Conservation (phyloP, 2,797 vertebrate species). For the Podargus strigoides region DNA sequence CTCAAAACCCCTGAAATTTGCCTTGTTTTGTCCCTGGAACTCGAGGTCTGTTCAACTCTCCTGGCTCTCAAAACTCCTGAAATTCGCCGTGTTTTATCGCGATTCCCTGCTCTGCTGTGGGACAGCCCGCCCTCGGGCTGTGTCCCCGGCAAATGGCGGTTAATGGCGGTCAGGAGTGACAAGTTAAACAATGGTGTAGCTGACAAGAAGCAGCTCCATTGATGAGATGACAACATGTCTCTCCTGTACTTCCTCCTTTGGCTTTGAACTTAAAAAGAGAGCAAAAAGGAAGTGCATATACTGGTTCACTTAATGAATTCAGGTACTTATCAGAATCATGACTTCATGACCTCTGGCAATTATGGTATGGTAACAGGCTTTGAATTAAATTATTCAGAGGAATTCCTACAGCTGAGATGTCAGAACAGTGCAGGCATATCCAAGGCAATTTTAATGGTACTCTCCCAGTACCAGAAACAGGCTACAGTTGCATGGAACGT, state of each 20-base stretch:
- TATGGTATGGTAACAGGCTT: not conserved
- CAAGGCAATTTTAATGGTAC: not conserved
- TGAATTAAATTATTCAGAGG: not conserved
- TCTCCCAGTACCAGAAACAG: not conserved
- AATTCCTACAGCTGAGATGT: not conserved
- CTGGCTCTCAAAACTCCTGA: too few relatives aligned
- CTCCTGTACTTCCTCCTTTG: not conserved
- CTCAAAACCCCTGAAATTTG: too few relatives aligned
- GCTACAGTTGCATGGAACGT: rapidly evolving
- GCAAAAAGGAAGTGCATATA: not conserved
- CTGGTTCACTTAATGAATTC: not conserved
- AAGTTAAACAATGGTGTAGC: not conserved
- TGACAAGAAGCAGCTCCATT: not conserved
- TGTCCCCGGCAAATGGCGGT: too few relatives aligned
- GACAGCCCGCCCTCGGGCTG: too few relatives aligned
- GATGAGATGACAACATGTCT: not conserved
- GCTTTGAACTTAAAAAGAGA: not conserved
- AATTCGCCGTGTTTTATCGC: too few relatives aligned
- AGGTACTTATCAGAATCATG: not conserved
- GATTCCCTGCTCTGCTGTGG: too few relatives aligned
- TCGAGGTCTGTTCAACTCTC: too few relatives aligned
- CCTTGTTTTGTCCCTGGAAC: too few relatives aligned
- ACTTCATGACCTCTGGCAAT: not conserved
- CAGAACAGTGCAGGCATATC: not conserved
- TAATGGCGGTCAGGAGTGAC: too few relatives aligned